Percentiles rank a stretch among this genome's conserved stretches.
These are phyloP conservation scores for Catalaphyllia jardinei DNA, from an alignment of 64 coral and sea anemone species.

Conservation along the genomic window DNA sequence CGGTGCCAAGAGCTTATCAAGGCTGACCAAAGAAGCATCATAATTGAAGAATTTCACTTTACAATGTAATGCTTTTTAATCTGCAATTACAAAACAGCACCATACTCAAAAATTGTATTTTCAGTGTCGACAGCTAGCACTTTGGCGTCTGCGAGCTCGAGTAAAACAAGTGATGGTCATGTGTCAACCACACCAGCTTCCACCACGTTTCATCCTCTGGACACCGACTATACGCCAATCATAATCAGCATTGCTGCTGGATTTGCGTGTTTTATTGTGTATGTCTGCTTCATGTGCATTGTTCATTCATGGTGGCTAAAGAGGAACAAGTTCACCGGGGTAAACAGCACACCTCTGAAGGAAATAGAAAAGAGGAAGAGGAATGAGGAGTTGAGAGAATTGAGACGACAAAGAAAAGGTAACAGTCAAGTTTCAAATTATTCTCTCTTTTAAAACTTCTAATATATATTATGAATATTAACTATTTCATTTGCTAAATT, in stretches of 20 bases:
- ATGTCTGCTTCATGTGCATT: constrained; percentile 57
- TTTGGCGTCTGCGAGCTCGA: neutral
- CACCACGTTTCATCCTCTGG: constrained; percentile 10
- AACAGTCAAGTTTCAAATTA: neutral
- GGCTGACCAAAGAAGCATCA: too few species aligned
- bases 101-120: neutral
- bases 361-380: constrained; percentile 32
- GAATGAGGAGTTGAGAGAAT: neutral
- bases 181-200: neutral
- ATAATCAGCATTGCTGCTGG: constrained; percentile 45
- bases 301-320: constrained; percentile 66
- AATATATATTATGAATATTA: too few species aligned
- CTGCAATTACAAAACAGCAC: too few species aligned
- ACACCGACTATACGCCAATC: constrained; percentile 54
- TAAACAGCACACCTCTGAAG: constrained; percentile 51
- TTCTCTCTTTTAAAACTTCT: too few species aligned
- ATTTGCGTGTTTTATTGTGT: constrained; percentile 22
- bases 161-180: neutral
- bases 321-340: constrained; percentile 58
- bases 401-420: neutral
- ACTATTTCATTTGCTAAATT: too few species aligned
- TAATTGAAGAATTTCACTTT: too few species aligned
- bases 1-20: too few species aligned
- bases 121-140: neutral
- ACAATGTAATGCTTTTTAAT: too few species aligned